phyloP scores from a whole-genome alignment of 2,113 vertebrate genomes.

The Erythrocercus mccallii region DNA sequence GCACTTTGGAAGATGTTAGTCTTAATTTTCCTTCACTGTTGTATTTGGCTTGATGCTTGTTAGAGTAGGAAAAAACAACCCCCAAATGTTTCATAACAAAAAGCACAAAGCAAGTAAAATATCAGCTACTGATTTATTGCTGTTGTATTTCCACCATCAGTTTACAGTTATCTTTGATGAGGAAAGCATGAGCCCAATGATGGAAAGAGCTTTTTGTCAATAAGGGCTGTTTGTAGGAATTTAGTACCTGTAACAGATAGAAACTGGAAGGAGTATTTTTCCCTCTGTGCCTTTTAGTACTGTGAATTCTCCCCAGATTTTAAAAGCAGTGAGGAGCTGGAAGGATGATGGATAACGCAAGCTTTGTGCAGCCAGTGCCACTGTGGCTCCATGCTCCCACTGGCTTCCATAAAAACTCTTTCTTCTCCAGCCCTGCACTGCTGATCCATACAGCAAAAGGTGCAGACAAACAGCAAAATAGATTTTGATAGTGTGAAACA shows the following conservation, averaged over 20 bases:
- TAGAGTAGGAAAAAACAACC: not conserved
- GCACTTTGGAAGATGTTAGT: not conserved
- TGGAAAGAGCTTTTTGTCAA: not conserved
- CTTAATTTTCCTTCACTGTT: not conserved
- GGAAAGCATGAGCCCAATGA: not conserved
- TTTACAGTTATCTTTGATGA: not conserved
- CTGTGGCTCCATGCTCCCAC: not conserved
- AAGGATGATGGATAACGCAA: rapidly evolving
- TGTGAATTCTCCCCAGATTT: not conserved
- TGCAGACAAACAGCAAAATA: not conserved
- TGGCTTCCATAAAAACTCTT: not conserved
- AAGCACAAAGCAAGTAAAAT: not conserved
- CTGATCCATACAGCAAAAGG: not conserved
- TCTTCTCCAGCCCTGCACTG: not conserved
- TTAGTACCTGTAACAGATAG: not conserved
- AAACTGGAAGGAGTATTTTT: not conserved
- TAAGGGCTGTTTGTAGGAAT: not conserved
- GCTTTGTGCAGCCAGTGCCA: not conserved
- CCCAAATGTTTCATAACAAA: not conserved
- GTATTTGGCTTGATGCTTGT: not conserved
- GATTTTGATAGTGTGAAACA: not conserved
- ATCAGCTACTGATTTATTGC: not conserved
- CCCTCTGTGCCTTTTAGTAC: not conserved
- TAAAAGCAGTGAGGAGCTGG: not conserved
- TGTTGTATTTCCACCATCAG: not conserved